phyloP scores from a whole-genome alignment of 2,888 invertebrate genomes.

The Merodon equestris region DNA sequence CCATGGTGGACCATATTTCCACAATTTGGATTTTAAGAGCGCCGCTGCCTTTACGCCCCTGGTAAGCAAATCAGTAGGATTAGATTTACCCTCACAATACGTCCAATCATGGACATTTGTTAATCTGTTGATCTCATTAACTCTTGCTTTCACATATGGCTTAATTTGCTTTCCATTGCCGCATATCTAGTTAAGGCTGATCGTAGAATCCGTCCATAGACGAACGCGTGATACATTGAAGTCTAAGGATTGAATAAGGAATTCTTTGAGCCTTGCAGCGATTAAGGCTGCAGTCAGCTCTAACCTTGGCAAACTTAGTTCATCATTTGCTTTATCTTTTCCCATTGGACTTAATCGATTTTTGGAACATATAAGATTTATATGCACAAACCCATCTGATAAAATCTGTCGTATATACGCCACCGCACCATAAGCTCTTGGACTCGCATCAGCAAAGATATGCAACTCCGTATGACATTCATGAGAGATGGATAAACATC shows the following conservation, averaged over 20 bases:
- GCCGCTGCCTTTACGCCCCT: conserved; percentile 7
- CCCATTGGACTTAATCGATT: conserved; percentile 15
- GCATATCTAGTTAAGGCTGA: conserved; percentile 7
- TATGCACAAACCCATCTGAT: not conserved
- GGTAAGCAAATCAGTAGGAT: conserved; percentile 12
- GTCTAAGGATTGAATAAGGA: not conserved
- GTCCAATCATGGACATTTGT: conserved; percentile 12
- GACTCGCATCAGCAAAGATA: conserved; percentile 26
- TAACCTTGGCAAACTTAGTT: conserved; percentile 13
- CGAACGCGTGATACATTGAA: not conserved
- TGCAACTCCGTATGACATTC: conserved; percentile 6
- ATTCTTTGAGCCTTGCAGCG: not conserved
- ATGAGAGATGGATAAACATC: not conserved
- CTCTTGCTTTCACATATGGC: conserved; percentile 5
- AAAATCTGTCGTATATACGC: conserved; percentile 11
- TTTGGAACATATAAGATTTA: conserved; percentile 19
- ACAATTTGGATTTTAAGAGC: conserved; percentile 5
- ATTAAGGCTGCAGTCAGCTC: conserved; percentile 5
- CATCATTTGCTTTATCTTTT: not conserved
- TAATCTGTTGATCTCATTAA: conserved; percentile 12
- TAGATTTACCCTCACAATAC: conserved; percentile 9
- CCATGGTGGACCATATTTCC: conserved; percentile 9
- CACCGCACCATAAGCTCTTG: conserved; percentile 25
- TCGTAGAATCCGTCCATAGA: conserved; percentile 23
- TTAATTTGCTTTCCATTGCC: conserved; percentile 8